Evolutionary conservation across 2,888 invertebrate genomes (phyloP), one percentile per base, ranked within the genome.

Genomic region (Argynnis bischoffii): DNA sequence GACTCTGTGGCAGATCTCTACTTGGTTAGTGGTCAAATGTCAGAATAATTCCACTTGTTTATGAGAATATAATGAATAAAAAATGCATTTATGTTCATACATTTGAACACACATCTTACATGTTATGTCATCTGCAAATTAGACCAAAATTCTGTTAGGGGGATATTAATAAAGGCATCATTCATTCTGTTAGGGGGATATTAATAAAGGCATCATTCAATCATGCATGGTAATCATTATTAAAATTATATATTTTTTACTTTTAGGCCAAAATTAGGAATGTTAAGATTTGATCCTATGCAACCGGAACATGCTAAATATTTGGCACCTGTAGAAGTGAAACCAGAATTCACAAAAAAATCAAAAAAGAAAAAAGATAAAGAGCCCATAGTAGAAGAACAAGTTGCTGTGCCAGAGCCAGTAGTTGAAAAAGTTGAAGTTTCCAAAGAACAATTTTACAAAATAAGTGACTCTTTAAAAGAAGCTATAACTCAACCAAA

Each of bases 381-480:
- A 74, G 86, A 89, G 55, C 78, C 79, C 60, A 73, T 86, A 74
- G 70, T 79, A 60, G 73, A 86, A 74, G 71, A 86, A 75, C 70
- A 78, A 72, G 73, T 81, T 73, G 73, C 15, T 0, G 18, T 77
- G 61, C 76, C 75, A 1, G 75, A 72, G 70, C 70, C 69, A 55
- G 79, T 82, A 65, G 76, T 78, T 51, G 79, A 81, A 56, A 88
- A 87, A 75, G 78, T 91, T 51, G 88, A 90, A 75, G 95, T 95
- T 13, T 96, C 96, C 0, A 95, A 95, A 80, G 95, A 95, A 72
- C 93, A 95, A 63, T 96, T 95, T 85, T 96, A 95, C 82, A 93
- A 95, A 84, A 95, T 96, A 55, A 94, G 94, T 69, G 94, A 95
- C 35, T 93, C 94, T 70, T 86, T 96, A 13, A 94, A 94, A 74